Conservation (phyloP, 2,113 vertebrate species). For the Nycticryphes semicollaris region DNA sequence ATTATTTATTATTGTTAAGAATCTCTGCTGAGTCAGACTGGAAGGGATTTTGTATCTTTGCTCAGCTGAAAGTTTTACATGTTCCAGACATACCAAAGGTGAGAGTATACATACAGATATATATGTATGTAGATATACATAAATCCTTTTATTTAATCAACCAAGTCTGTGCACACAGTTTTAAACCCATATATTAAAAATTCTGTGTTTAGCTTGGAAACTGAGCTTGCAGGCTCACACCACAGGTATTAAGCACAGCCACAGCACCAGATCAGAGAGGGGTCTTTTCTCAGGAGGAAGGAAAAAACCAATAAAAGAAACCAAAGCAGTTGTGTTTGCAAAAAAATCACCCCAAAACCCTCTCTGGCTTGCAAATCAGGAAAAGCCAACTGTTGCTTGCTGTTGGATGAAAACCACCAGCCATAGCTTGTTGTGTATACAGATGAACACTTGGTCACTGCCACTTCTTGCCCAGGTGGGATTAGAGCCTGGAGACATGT, state of each 20-base stretch:
- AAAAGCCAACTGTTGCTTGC: neutral
- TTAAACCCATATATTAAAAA: neutral
- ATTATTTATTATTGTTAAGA: neutral
- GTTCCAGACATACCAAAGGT: neutral
- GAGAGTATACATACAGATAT: neutral
- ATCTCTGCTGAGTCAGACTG: neutral
- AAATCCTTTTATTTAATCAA: conserved; percentile 18
- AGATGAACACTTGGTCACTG: neutral
- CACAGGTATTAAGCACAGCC: neutral
- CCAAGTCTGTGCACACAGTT: neutral
- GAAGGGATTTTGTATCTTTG: neutral
- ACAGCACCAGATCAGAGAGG: neutral
- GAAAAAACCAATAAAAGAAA: neutral
- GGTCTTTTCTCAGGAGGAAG: neutral
- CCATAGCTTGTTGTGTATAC: neutral
- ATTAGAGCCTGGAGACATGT: neutral
- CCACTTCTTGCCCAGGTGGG: neutral
- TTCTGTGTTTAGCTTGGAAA: neutral
- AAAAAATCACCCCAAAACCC: neutral
- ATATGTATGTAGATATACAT: neutral
- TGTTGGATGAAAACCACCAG: neutral
- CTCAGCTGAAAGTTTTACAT: neutral
- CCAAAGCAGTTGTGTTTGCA: neutral
- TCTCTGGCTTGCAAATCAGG: neutral
- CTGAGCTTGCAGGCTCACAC: neutral